Evolutionary conservation across 2,797 vertebrate species (phyloP).

Genomic region (Anguilla obscura): DNA sequence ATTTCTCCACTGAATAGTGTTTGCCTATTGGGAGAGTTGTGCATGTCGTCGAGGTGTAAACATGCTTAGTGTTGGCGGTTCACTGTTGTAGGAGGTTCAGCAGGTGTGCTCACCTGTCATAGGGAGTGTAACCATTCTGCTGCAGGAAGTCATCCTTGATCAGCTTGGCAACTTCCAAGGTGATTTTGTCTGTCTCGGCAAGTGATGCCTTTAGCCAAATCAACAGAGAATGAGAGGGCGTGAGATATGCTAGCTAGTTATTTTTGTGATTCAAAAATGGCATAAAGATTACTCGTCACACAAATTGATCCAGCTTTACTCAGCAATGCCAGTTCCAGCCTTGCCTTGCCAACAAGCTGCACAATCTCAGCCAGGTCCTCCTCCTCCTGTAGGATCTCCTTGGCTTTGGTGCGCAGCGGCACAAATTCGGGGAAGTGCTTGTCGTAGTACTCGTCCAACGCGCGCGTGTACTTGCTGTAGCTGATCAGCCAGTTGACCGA

Average conservation of each 20-base stretch:
- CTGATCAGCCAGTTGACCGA: conserved; percentile 99
- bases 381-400: conserved; percentile 97
- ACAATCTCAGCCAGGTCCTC: conserved; percentile 98
- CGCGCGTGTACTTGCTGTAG: conserved; percentile 96
- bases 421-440: conserved; percentile 97
- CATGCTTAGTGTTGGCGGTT: not conserved
- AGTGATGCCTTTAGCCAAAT: conserved; percentile 83
- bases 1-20: not conserved
- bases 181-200: conserved; percentile 97
- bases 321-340: not conserved
- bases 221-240: not conserved
- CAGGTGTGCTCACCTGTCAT: conserved; percentile 91
- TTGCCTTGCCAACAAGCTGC: conserved; percentile 78
- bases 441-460: conserved; percentile 95
- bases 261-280: not conserved
- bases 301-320: not conserved
- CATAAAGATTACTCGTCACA: not conserved
- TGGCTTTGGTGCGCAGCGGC: conserved; percentile 91
- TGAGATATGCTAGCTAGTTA: not conserved
- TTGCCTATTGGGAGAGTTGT: not conserved
- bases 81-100: conserved; percentile 91
- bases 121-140: conserved; percentile 95
- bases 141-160: conserved; percentile 98
- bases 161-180: conserved; percentile 95
- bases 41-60: not conserved